Percentiles rank a stretch among this genome's conserved stretches.
These are phyloP conservation scores for Pygocentrus nattereri DNA, from an alignment of 2,797 vertebrate species.

Conservation along the genomic window DNA sequence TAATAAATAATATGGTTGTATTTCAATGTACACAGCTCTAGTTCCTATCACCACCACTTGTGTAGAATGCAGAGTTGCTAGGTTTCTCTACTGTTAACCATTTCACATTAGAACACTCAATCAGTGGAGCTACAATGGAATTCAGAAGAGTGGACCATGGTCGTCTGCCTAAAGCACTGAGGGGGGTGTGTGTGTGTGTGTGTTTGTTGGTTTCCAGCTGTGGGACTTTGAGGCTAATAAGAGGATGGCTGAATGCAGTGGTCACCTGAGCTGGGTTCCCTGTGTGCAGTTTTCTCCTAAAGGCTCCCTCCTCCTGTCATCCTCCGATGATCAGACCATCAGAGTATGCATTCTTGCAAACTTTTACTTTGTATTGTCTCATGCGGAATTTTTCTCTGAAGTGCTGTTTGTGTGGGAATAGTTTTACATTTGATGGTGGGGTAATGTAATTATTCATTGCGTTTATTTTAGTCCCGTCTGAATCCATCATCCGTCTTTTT, in stretches of 20 bases:
- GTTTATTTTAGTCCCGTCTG: no score
- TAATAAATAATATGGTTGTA: no score
- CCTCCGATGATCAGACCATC: conserved; percentile 94
- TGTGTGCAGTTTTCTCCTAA: conserved; percentile 91
- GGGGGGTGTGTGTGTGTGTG: conserved; percentile 15
- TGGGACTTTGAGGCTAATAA: conserved; percentile 88
- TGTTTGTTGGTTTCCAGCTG: conserved; percentile 77
- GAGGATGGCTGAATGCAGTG: conserved; percentile 93
- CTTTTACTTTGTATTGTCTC: not conserved
- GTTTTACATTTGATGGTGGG: no score
- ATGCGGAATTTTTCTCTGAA: not conserved
- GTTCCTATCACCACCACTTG: no score
- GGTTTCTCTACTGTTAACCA: no score
- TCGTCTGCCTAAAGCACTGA: not conserved
- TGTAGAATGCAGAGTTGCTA: no score
- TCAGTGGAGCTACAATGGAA: no score
- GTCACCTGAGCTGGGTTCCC: conserved; percentile 95
- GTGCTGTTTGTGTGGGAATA: no score
- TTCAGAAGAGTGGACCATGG: not conserved
- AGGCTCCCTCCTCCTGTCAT: conserved; percentile 92
- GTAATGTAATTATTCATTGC: no score
- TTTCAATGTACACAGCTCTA: no score
- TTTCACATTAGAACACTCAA: no score
- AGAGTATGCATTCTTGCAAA: conserved; percentile 82
- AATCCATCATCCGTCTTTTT: no score